Percentiles rank a stretch among this genome's conserved stretches.
phyloP scores from a whole-genome alignment of 64 coral and sea anemone genomes.

The Montipora efflorescens region DNA sequence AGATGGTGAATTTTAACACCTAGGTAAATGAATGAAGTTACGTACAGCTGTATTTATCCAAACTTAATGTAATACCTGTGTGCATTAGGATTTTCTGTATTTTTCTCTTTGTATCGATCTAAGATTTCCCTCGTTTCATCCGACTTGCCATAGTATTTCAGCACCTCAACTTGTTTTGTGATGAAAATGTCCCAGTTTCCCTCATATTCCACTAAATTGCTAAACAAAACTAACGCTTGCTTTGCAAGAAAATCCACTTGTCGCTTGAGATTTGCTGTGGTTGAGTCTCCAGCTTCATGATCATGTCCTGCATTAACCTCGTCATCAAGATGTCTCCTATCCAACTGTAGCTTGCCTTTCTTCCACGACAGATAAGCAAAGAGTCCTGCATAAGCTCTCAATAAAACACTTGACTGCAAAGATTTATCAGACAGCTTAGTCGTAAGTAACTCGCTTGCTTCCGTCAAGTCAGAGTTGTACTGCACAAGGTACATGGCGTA shows the following conservation, averaged over 20 bases:
- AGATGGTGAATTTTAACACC: too few relatives aligned
- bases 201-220: constrained; percentile 40
- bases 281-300: neutral
- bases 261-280: neutral
- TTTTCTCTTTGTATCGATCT: constrained; percentile 71
- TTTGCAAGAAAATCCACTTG: constrained; percentile 77
- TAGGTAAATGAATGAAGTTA: too few relatives aligned
- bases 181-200: constrained; percentile 94
- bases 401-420: constrained; percentile 51
- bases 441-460: constrained; percentile 82
- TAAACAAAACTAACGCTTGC: constrained; percentile 75
- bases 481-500: constrained; percentile 82
- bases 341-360: constrained; percentile 12
- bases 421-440: constrained; percentile 60
- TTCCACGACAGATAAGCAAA: constrained; percentile 83
- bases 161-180: constrained; percentile 71
- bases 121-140: constrained; percentile 68
- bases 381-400: constrained; percentile 76
- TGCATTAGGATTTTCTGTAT: constrained; percentile 91
- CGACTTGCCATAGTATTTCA: constrained; percentile 65
- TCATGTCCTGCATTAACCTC: neutral
- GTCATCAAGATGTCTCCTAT: neutral
- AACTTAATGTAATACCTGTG: constrained; percentile 64
- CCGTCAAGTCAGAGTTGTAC: constrained; percentile 70
- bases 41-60: too few relatives aligned